Percentiles rank a stretch among this genome's conserved stretches.
phyloP scores from a whole-genome alignment of 2,888 invertebrate genomes.

The Microdon myrmicae region DNA sequence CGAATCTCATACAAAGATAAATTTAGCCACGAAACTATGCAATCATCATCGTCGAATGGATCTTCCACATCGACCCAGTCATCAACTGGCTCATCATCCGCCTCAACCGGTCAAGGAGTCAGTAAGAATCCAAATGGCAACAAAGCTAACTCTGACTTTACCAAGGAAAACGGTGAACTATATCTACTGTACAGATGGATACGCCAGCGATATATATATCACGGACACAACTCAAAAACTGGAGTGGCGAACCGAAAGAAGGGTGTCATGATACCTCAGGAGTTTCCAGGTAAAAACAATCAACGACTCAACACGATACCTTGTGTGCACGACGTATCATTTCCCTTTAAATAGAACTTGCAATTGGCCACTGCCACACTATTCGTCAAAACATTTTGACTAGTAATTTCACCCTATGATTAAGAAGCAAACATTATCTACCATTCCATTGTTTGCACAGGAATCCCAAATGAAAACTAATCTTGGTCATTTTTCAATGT shows the following conservation, averaged over 20 bases:
- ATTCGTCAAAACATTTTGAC: too few species aligned
- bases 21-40: slow-evolving; percentile 64
- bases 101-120: slow-evolving; percentile 44
- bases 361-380: too few species aligned
- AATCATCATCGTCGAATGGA: slow-evolving; percentile 65
- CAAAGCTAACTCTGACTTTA: slow-evolving; percentile 42
- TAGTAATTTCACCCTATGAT: too few species aligned
- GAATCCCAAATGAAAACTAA: too few species aligned
- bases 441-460: too few species aligned
- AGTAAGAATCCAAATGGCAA: slow-evolving; percentile 42
- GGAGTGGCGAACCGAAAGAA: slow-evolving; percentile 64
- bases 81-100: slow-evolving; percentile 50
- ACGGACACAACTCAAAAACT: slow-evolving; percentile 65
- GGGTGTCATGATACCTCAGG: slow-evolving; percentile 66
- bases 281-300: slow-evolving; percentile 64
- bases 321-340: neutral
- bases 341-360: neutral
- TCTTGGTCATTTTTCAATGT: too few species aligned
- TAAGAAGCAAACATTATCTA: too few species aligned
- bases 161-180: slow-evolving; percentile 60
- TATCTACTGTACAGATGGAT: slow-evolving; percentile 64
- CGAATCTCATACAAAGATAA: slow-evolving; percentile 62
- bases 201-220: slow-evolving; percentile 64
- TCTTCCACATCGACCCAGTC: slow-evolving; percentile 64
- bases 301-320: neutral